phyloP scores from a whole-genome alignment of 37 sponge, comb jelly and placozoan genomes.

The Cliona cf. orientalis region DNA sequence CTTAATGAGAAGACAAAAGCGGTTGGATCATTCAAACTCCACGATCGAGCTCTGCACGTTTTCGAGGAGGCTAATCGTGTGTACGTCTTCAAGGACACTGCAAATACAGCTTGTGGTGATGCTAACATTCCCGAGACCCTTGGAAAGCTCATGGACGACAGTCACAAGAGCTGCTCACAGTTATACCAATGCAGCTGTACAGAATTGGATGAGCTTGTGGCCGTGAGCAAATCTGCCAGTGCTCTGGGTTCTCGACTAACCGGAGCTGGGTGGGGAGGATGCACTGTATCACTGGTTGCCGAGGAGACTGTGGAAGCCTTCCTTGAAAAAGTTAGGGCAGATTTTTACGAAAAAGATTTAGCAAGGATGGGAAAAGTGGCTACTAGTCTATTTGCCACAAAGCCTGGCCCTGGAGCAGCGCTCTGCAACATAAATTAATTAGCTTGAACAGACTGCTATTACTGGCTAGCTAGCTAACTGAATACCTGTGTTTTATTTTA shows the following conservation, averaged over 20 bases:
- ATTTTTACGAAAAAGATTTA: conserved; percentile 43
- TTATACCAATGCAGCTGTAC: conserved; percentile 91
- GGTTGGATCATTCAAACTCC: conserved; percentile 66
- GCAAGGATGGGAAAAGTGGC: not conserved
- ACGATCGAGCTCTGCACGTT: conserved; percentile 89
- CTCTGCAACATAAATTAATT: no score
- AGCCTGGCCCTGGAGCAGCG: conserved; percentile 84
- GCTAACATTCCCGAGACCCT: conserved; percentile 49
- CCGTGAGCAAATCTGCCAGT: conserved; percentile 66
- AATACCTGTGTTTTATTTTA: no score
- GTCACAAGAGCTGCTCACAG: conserved; percentile 85
- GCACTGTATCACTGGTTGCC: conserved; percentile 87
- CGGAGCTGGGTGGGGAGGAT: conserved; percentile 99
- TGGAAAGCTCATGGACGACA: conserved; percentile 90
- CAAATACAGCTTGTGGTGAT: conserved; percentile 31
- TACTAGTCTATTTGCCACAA: conserved; percentile 76
- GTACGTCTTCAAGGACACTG: conserved; percentile 50
- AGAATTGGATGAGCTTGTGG: conserved; percentile 84
- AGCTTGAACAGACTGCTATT: no score
- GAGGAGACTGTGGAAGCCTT: conserved; percentile 53
- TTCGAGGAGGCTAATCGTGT: conserved; percentile 89
- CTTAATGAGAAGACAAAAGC: conserved; percentile 52
- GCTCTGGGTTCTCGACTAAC: conserved; percentile 92
- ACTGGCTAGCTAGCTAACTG: no score
- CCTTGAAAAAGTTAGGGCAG: conserved; percentile 43